Evolutionary conservation across 2,113 vertebrate species (phyloP), one percentile per base, ranked within the genome.

Genomic region (Pitta sordida): DNA sequence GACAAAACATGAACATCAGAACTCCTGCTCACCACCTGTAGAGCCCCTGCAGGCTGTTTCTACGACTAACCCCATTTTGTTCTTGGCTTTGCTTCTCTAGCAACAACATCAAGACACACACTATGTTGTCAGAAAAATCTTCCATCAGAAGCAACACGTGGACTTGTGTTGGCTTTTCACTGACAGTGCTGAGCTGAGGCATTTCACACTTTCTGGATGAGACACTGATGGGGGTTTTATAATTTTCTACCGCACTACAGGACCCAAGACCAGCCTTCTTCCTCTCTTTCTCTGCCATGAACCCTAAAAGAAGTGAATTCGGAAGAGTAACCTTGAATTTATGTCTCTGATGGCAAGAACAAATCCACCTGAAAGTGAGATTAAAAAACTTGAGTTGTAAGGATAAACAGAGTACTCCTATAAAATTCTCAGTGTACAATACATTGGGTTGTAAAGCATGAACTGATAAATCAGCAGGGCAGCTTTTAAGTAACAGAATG

Each of bases 121-220:
- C 21, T 15, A 20, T 0, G 0, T 1, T 60, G 36, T 32, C 46
- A 64, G 65, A 71, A 84, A 71, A 52, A 22, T 13, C 56, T 44
- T 22, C 44, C 12, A 1, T 13, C 51, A 55, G 62, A 83, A 85
- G 13, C 63, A 69, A 16, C 0, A 0, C 3, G 17, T 0, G 0
- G 49, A 46, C 29, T 15, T 0, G 1, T 36, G 27, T 52, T 76
- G 83, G 55, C 43, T 90, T 65, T 74, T 30, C 68, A 21, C 8
- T 9, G 11, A 20, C 1, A 69, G 41, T 5, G 37, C 49, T 58
- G 52, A 84, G 30, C 36, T 2, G 1, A 7, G 27, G 29, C 13
- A 43, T 56, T 67, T 86, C 46, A 46, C 11, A 49, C 34, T 13
- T 53, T n/a, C 48, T 29, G 52, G 21, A 22, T 39, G 23, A 85